Evolutionary conservation across 2,888 invertebrate species (phyloP).

Genomic region (Lagria hirta): DNA sequence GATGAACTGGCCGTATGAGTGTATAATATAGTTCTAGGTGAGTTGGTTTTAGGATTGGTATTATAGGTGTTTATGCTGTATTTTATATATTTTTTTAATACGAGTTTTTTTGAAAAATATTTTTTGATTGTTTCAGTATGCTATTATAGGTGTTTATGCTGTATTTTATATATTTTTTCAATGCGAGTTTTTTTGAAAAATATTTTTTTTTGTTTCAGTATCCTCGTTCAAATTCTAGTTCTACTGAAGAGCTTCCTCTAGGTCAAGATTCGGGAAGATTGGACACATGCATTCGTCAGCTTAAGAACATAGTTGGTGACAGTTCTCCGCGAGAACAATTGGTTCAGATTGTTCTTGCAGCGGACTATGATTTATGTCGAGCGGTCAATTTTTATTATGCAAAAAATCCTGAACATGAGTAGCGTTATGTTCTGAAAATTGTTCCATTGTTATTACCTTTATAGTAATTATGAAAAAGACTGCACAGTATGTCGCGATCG

Average conservation of each 20-base stretch:
- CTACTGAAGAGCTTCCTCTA: slow-evolving; percentile 32
- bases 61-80: too few species aligned
- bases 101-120: too few species aligned
- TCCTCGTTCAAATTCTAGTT: slow-evolving; percentile 43
- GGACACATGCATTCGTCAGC: slow-evolving; percentile 53
- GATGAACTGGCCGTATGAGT: too few species aligned
- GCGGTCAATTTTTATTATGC: slow-evolving; percentile 62
- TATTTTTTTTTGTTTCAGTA: slow-evolving; percentile 31
- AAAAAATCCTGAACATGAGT: slow-evolving; percentile 36
- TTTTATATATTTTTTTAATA: too few species aligned
- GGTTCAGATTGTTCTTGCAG: slow-evolving; percentile 58
- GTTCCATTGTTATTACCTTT: slow-evolving; percentile 17
- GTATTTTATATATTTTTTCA: too few species aligned
- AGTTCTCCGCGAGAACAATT: slow-evolving; percentile 56
- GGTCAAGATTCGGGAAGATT: slow-evolving; percentile 29
- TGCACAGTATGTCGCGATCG: slow-evolving; percentile 19
- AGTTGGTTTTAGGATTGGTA: too few species aligned
- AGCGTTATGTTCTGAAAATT: slow-evolving; percentile 15
- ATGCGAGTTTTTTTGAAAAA: too few species aligned
- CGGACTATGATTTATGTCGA: slow-evolving; percentile 61
- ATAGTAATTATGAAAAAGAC: slow-evolving; percentile 15
- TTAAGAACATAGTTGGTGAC: slow-evolving; percentile 59
- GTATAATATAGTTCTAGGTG: too few species aligned
- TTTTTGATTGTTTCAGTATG: too few species aligned
- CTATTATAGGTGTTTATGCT: too few species aligned